Conservation (phyloP, 2,113 vertebrate species). For the Otis tarda region DNA sequence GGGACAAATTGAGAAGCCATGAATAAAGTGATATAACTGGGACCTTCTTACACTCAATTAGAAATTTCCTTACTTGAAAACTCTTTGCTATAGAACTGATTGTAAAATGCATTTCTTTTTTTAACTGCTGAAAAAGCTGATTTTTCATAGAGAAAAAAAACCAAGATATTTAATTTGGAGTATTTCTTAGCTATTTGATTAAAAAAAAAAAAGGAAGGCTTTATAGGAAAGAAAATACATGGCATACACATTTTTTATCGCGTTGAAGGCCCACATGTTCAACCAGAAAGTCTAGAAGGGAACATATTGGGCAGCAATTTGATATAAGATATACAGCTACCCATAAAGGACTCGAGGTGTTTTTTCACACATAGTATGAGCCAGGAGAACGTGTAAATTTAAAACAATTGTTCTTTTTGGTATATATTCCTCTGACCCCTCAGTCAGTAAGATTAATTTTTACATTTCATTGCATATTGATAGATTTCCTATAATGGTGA, state of each 20-base stretch:
- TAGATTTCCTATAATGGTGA: background rate
- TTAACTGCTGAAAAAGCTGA: background rate
- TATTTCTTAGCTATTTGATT: background rate
- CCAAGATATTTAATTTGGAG: background rate
- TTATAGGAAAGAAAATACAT: background rate
- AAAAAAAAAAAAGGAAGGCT: background rate
- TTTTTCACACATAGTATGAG: background rate
- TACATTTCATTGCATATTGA: background rate
- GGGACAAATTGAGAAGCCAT: background rate
- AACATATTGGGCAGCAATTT: accelerated
- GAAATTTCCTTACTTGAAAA: background rate
- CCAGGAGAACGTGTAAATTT: background rate
- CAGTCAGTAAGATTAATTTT: background rate
- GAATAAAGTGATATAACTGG: background rate
- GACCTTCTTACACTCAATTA: background rate
- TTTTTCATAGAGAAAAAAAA: background rate
- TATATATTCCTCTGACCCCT: background rate
- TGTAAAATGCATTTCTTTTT: background rate
- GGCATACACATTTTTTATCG: background rate
- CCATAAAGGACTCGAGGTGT: background rate
- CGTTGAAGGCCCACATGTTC: background rate
- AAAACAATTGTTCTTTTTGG: background rate
- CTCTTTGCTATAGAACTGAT: background rate
- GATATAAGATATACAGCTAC: background rate
- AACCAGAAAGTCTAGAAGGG: background rate